phyloP scores from a whole-genome alignment of 2,113 vertebrate genomes.

The Lontra canadensis region DNA sequence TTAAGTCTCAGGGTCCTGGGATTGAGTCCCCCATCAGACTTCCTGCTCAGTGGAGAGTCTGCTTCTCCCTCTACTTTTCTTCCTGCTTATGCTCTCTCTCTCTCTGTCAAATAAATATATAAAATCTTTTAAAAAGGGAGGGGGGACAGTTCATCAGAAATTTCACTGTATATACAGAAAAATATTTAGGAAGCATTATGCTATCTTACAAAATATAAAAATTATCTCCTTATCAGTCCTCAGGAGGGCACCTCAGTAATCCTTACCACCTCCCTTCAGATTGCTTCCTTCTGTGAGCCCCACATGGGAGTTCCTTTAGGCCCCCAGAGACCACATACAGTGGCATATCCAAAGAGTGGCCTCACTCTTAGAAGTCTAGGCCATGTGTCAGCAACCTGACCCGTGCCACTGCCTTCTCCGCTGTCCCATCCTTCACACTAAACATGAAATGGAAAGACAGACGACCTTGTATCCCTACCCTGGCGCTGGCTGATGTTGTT shows the following conservation, averaged over 20 bases:
- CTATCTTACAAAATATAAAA: background rate
- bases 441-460: background rate
- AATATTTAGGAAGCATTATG: background rate
- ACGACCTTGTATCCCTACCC: rapidly evolving
- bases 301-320: background rate
- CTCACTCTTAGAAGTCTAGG: background rate
- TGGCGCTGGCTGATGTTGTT: too few species aligned
- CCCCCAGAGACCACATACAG: background rate
- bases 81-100: background rate
- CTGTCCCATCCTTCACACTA: background rate
- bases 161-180: background rate
- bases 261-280: background rate
- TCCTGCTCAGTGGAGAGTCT: background rate
- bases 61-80: background rate
- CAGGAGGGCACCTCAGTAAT: background rate
- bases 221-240: background rate
- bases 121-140: background rate
- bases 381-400: rapidly evolving
- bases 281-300: background rate
- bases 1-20: background rate
- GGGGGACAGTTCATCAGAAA: background rate
- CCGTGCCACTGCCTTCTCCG: rapidly evolving
- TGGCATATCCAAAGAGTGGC: background rate
- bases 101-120: background rate
- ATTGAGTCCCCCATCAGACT: background rate